These are phyloP conservation scores for Pterobdella sp. DNA, from an alignment of 2,888 invertebrate species.

Conservation along the genomic window DNA sequence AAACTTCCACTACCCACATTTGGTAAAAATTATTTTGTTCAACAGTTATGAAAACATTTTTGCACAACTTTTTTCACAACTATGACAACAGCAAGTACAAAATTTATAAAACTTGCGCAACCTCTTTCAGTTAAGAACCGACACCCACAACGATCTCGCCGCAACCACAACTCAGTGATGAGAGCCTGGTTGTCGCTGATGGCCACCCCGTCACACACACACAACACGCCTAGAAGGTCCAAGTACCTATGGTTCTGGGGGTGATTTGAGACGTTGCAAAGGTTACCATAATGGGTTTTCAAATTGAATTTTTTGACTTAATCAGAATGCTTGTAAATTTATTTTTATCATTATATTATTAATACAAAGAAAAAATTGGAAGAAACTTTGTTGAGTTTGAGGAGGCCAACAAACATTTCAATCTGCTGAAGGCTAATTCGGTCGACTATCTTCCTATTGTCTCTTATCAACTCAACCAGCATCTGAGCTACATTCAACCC, in stretches of 20 bases:
- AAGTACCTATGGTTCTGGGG: constrained; percentile 50
- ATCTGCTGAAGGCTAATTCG: constrained; percentile 50
- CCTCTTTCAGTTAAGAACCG: constrained; percentile 48
- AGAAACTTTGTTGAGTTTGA: constrained; percentile 48
- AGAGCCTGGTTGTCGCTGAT: constrained; percentile 51
- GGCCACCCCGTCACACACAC: constrained; percentile 51
- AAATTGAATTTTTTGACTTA: too few relatives aligned
- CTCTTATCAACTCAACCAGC: constrained; percentile 51
- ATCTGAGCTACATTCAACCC: constrained; percentile 51
- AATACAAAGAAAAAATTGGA: too few relatives aligned
- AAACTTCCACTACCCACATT: too few relatives aligned
- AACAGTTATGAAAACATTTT: too few relatives aligned
- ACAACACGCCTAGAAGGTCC: constrained; percentile 49
- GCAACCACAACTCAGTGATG: constrained; percentile 49
- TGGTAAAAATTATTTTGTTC: too few relatives aligned
- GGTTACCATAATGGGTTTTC: too few relatives aligned
- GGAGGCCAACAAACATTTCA: constrained; percentile 48
- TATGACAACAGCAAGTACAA: too few relatives aligned
- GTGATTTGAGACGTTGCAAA: too few relatives aligned
- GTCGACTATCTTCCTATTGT: constrained; percentile 52
- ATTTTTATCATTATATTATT: not conserved
- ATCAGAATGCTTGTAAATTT: not conserved
- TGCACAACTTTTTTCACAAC: too few relatives aligned
- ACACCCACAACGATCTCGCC: constrained; percentile 37
- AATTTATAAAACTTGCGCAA: too few relatives aligned